phyloP scores from a whole-genome alignment of 2,888 invertebrate species.

The Nebria brevicollis region DNA sequence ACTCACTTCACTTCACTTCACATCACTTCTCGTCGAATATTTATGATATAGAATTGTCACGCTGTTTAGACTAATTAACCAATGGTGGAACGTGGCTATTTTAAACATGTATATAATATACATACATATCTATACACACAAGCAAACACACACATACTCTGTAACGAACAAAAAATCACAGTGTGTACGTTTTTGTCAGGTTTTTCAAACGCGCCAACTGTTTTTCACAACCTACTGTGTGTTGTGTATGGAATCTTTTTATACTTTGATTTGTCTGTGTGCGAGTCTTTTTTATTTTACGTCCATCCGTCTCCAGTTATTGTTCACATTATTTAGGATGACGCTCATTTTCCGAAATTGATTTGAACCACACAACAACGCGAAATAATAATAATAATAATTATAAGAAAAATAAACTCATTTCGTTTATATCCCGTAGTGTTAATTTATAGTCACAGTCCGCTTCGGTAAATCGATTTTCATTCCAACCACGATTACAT shows the following conservation, averaged over 20 bases:
- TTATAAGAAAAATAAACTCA: too few relatives aligned
- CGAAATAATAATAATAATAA: too few relatives aligned
- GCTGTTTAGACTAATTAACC: slow-evolving; percentile 46
- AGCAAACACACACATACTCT: background rate
- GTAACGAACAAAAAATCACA: background rate
- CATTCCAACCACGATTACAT: too few relatives aligned
- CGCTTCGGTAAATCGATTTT: too few relatives aligned
- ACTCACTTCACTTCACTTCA: slow-evolving; percentile 30
- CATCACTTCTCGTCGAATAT: slow-evolving; percentile 29
- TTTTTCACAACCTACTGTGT: background rate
- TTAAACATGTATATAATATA: background rate
- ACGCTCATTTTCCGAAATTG: background rate
- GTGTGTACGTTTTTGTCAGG: background rate
- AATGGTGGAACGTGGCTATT: slow-evolving; percentile 9
- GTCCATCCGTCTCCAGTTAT: background rate
- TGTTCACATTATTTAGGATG: background rate
- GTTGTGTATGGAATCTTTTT: background rate
- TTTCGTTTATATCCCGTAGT: too few relatives aligned
- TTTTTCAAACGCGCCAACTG: background rate
- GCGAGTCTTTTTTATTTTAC: background rate
- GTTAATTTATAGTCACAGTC: too few relatives aligned
- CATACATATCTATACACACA: background rate
- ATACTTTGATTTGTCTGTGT: background rate
- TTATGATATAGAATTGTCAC: slow-evolving; percentile 41
- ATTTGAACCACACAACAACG: background rate